These are phyloP conservation scores for Alauda arvensis DNA, from an alignment of 2,797 vertebrate species.

Conservation along the genomic window DNA sequence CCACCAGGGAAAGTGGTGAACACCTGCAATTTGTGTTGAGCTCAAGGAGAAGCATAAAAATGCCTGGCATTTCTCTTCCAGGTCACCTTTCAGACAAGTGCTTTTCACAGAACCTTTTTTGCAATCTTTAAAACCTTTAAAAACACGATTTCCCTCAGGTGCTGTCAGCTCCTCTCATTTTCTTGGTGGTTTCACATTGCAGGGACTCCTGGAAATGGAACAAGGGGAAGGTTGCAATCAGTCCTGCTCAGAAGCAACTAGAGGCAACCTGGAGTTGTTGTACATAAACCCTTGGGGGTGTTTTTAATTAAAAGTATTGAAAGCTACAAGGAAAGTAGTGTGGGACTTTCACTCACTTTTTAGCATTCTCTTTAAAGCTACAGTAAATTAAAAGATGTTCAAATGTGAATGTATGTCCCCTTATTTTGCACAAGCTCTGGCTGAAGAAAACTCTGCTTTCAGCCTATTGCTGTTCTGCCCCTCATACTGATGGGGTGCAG, in stretches of 20 bases:
- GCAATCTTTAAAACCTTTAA: neutral
- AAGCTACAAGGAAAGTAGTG: neutral
- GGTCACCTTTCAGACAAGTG: neutral
- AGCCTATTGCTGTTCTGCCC: neutral
- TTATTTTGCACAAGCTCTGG: neutral
- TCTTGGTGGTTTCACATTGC: conserved; percentile 13
- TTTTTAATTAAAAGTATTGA: neutral
- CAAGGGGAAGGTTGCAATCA: neutral
- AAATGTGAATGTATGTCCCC: neutral
- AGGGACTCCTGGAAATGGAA: neutral
- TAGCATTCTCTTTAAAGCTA: neutral
- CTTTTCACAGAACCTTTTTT: neutral
- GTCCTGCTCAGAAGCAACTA: conserved; percentile 18
- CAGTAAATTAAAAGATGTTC: neutral
- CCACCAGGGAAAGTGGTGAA: neutral
- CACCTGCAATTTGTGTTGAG: neutral
- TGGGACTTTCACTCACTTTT: neutral
- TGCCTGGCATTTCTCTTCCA: neutral
- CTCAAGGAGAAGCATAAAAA: neutral
- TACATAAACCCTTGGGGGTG: neutral
- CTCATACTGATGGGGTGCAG: accelerated
- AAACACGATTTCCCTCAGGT: neutral
- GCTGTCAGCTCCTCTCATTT: conserved; percentile 12
- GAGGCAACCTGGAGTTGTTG: neutral
- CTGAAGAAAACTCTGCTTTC: neutral